These are phyloP conservation scores for Burhinus oedicnemus DNA, from an alignment of 2,113 vertebrate species.

Conservation along the genomic window DNA sequence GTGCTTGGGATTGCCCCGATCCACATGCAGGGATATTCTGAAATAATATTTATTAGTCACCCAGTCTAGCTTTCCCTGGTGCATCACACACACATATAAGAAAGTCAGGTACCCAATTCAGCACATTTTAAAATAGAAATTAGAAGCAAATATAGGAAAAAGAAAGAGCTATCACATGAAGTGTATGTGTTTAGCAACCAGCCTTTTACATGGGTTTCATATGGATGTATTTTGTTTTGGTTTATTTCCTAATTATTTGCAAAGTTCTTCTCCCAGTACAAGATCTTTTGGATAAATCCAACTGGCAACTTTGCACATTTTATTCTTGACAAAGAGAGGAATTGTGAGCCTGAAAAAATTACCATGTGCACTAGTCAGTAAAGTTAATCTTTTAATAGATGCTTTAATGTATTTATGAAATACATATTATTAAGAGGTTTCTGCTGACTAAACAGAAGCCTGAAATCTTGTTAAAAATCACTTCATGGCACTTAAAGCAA, in stretches of 20 bases:
- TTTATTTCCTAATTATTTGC: background rate
- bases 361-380: background rate
- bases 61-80: background rate
- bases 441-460: background rate
- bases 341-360: background rate
- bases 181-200: background rate
- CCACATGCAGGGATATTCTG: background rate
- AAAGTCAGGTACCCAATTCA: background rate
- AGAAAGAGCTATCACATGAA: background rate
- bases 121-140: background rate
- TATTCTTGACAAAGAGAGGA: background rate
- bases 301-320: background rate
- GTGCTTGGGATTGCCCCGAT: background rate
- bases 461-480: background rate
- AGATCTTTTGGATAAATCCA: background rate
- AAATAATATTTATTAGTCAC: background rate
- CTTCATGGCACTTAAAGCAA: background rate
- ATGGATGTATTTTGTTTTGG: background rate
- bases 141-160: background rate
- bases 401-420: background rate
- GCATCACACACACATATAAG: rapidly evolving
- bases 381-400: background rate
- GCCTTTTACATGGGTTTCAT: background rate
- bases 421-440: background rate
- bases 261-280: background rate